Base-by-base conservation (phyloP, 1,140 invertebrate genomes). In the Drosophila prosaltans region DNA sequence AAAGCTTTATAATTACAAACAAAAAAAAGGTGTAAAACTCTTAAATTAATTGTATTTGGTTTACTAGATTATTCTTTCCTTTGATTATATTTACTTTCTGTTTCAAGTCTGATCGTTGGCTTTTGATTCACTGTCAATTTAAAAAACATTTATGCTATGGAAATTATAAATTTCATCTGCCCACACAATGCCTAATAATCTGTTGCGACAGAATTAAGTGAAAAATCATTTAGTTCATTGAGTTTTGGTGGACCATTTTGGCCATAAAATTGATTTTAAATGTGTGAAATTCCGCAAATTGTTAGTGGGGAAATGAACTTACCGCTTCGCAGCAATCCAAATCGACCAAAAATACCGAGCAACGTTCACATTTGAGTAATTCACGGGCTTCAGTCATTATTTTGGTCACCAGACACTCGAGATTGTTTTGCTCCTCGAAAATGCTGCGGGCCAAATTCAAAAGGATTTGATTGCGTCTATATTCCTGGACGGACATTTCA, bases 321-420 rank as follows among this genome's bases (percentile, higher is more conserved):
- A 97, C 97, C 92, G 96, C 96, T 93, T 97, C 97, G 82, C 96
- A 96, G 82, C 96, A 96, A 80, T 98, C 96, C 40, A 96, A 94
- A 91, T 98, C 97, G 40, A 97, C 93, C 32, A 98, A 94, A 92
- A 97, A 98, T 1, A 99, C 97, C 1, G 97, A 95, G 91, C 97
- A 98, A 60, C 97, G 94, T 88, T 98, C 97, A 92, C 98, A 99
- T 91, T 98, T 98, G 30, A 99, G 93, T 62, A 99, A 93, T 74
- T 98, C 97, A 77, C 98, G 95, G 0, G 98, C 98, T 93, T 99
- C 97, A 6, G 96, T 97, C 97, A 99, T 99, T 78, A 99, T 99
- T 93, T 98, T 98, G 57, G 97, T 98, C 26, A 99, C 97, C 9
- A 99, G 93, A 80, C 97, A 96, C 91, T 98, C 97, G 74, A 99